These are phyloP conservation scores for Tridacna crocea DNA, from an alignment of 2,888 invertebrate genomes.

Conservation along the genomic window DNA sequence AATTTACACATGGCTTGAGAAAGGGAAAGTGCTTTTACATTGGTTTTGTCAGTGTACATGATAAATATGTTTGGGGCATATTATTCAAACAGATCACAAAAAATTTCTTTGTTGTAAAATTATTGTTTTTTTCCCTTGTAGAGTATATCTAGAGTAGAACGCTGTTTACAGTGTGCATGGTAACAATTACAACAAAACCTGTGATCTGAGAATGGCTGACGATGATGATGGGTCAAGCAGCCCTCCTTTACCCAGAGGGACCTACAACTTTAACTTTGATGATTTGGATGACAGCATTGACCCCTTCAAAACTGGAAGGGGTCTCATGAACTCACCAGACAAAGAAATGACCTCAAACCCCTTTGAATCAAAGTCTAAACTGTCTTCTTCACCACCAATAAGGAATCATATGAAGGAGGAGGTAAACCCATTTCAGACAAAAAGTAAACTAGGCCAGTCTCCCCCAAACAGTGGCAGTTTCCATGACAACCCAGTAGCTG, in stretches of 20 bases:
- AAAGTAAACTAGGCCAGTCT: conserved; percentile 68
- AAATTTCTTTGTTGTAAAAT: no score
- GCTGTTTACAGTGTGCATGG: no score
- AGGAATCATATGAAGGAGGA: conserved; percentile 59
- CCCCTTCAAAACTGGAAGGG: conserved; percentile 75
- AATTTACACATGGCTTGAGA: no score
- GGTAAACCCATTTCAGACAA: conserved; percentile 78
- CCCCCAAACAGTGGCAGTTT: conserved; percentile 57
- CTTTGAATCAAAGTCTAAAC: conserved; percentile 71
- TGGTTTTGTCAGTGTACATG: no score
- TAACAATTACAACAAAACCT: no score
- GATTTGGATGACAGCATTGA: conserved; percentile 77
- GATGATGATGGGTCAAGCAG: conserved; percentile 43
- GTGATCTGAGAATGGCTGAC: conserved; percentile 23
- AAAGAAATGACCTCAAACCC: conserved; percentile 70
- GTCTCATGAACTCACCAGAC: conserved; percentile 68
- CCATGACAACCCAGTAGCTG: background rate
- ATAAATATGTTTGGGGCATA: no score
- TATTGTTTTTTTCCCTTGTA: no score
- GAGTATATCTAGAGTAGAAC: no score
- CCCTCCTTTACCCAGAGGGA: conserved; percentile 85
- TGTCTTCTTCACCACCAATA: conserved; percentile 71
- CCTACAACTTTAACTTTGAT: conserved; percentile 82
- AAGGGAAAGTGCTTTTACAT: no score
- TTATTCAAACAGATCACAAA: no score